Evolutionary conservation across 2,113 vertebrate genomes (phyloP).

Genomic region (Pituophis catenifer): DNA sequence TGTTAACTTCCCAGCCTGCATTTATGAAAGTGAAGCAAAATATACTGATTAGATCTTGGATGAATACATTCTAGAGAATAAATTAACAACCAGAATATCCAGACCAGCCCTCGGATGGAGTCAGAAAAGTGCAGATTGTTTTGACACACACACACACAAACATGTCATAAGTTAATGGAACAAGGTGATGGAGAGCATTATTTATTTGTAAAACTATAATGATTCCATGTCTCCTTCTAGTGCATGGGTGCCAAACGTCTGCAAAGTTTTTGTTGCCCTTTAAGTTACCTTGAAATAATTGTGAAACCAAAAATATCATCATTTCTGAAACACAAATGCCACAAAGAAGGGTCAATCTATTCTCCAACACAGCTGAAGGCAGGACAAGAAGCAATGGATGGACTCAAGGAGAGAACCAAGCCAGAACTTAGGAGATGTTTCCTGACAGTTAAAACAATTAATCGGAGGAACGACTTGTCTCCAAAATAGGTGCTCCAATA

Average conservation of each 20-base stretch:
- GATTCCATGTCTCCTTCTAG: neutral
- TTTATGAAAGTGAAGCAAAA: conserved; percentile 62
- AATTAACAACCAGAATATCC: neutral
- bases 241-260: neutral
- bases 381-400: neutral
- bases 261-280: neutral
- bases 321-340: neutral
- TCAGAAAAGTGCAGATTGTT: neutral
- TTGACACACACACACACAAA: neutral
- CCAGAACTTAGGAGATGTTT: neutral
- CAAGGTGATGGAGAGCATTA: neutral
- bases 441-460: neutral
- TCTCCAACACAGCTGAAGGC: neutral
- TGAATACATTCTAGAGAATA: neutral
- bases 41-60: conserved; percentile 57
- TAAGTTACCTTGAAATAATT: neutral
- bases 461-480: too few relatives aligned
- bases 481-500: too few relatives aligned
- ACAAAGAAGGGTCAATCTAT: neutral
- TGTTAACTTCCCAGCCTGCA: conserved; percentile 57
- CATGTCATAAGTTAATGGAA: neutral
- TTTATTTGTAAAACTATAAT: neutral
- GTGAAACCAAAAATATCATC: neutral
- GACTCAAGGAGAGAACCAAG: neutral
- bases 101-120: neutral